phyloP scores from a whole-genome alignment of 2,797 vertebrate species.

The Notoglanidium macrostoma region DNA sequence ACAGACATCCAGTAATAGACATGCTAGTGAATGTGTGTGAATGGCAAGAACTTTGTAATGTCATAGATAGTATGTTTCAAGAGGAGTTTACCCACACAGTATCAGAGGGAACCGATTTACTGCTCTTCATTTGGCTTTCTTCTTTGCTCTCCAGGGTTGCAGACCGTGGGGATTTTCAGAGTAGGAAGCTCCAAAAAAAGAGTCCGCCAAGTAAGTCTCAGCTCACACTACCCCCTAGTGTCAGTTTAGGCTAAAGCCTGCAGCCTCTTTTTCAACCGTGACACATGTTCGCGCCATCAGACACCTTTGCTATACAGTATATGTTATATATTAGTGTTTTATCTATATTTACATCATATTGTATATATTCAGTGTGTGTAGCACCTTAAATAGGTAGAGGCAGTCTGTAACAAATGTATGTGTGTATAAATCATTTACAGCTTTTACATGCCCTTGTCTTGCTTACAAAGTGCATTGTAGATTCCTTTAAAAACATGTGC shows the following conservation, averaged over 20 bases:
- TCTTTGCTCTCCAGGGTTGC: conserved; percentile 77
- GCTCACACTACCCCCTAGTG: conserved; percentile 44
- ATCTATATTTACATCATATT: neutral
- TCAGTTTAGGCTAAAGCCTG: conserved; percentile 14
- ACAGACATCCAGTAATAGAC: neutral
- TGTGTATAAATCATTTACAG: neutral
- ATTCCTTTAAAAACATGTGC: neutral
- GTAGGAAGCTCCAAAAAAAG: conserved; percentile 88
- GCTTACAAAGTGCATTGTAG: neutral
- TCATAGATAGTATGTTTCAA: conserved; percentile 1
- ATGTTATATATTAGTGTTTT: neutral
- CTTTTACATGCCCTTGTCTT: neutral
- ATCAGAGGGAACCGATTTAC: neutral
- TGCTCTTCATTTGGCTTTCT: neutral
- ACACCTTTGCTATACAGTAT: neutral
- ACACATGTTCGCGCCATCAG: neutral
- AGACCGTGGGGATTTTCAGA: conserved; percentile 87
- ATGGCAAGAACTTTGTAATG: neutral
- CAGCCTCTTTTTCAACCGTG: neutral
- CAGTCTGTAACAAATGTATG: neutral
- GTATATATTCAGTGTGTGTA: neutral
- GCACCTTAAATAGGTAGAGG: neutral
- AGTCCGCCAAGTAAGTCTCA: conserved; percentile 83
- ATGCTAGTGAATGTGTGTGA: neutral
- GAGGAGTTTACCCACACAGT: neutral